Base-by-base conservation (phyloP, 1,140 invertebrate species). In the Platyscapa corneri region DNA sequence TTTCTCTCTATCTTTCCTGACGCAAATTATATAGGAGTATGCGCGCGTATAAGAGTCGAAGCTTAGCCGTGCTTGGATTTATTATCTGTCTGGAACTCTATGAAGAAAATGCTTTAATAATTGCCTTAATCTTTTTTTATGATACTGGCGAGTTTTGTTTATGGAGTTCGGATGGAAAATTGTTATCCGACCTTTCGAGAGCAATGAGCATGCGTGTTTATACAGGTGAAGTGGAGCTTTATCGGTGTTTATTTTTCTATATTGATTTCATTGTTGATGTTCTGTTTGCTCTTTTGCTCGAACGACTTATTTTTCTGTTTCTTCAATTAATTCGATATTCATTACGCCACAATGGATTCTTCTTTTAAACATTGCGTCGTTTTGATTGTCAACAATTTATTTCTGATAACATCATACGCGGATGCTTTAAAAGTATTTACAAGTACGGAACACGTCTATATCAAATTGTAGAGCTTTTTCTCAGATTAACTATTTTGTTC, bases 41-140 rank as follows among this genome's bases (percentile, higher is more conserved):
- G 37, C 37, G 10, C 3, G 56, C 5, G 30, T 27, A 12, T 16
- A 37, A 46, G 34, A 76, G 8, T 27, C 37, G 27, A 32, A 32
- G 49, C 30, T 84, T 34, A 23, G 74, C 39, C 7, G 49, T 39
- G 37, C 75, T 53, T 49, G 18, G 65, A 84, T 78, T 84, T 42
- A 49, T 67, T 18, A 70, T 84, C 49, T 27, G 53, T 23, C 23
- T 49, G 34, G 37, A 64, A 67, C 30, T 34, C 39, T 37, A n/a
- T 64, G 34, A 56, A 72, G 37, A 0, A 75, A 60, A 32, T 42
- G 37, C 16, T 10, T 64, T 64, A 60, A 60, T n/a, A 8, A 23
- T 27, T 72, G 3, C 53, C n/a, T 72, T 56, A 39, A 12, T 46
- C 27, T 56, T 67, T 74, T 82, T 53, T 82, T 70, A 27, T 0